phyloP scores from a whole-genome alignment of 2,113 vertebrate genomes.

The Ailuropoda melanoleuca region DNA sequence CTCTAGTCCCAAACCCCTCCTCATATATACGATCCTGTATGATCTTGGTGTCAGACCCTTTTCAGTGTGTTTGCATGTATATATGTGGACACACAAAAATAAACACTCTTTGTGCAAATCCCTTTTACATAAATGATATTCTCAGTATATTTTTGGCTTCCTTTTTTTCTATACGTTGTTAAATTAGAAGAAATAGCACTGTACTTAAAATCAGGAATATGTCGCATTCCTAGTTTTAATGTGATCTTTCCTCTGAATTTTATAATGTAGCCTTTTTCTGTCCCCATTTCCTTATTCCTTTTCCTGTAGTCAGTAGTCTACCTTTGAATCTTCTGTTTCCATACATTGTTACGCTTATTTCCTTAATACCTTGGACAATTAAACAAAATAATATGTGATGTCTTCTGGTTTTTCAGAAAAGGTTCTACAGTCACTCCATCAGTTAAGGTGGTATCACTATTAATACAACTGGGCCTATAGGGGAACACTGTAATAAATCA shows the following conservation, averaged over 20 bases:
- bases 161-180: background rate
- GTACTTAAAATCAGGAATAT: background rate
- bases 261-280: background rate
- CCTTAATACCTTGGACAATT: background rate
- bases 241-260: background rate
- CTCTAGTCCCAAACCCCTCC: background rate
- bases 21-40: accelerated
- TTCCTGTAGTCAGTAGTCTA: background rate
- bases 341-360: constrained; percentile 17
- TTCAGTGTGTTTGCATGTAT: background rate
- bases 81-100: background rate
- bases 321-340: background rate
- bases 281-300: background rate
- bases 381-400: background rate
- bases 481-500: background rate
- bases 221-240: background rate
- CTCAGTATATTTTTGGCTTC: background rate
- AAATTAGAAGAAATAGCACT: background rate
- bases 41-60: background rate
- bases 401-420: constrained; percentile 8
- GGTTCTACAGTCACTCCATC: background rate
- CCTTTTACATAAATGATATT: background rate
- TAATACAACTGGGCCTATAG: background rate
- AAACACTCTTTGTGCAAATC: background rate
- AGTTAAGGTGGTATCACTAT: background rate